A percentile compares a stretch with the other conserved stretches of the same genome.
Evolutionary conservation across 2,113 vertebrate genomes (phyloP).

Genomic region (Trachemys scripta): DNA sequence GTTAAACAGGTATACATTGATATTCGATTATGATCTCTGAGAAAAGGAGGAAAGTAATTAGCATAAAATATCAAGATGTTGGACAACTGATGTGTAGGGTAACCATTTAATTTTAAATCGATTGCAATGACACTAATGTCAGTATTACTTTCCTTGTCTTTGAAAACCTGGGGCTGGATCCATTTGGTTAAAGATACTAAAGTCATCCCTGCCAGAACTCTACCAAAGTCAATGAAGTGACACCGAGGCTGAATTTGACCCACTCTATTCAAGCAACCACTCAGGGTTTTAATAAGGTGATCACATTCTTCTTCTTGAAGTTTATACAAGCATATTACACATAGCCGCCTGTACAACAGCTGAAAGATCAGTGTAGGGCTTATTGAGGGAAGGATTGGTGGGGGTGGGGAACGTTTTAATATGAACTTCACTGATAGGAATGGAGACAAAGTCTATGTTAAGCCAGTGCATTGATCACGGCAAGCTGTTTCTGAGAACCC

Average conservation of each 20-base stretch:
- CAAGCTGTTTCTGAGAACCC: background rate
- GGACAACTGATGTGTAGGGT: background rate
- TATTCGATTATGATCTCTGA: background rate
- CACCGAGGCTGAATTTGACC: background rate
- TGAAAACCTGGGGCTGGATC: background rate
- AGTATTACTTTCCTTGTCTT: background rate
- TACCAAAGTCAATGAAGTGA: background rate
- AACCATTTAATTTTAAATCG: background rate
- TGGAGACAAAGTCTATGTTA: background rate
- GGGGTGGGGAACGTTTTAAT: background rate
- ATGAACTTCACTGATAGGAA: background rate
- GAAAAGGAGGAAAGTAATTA: background rate
- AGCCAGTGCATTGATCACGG: background rate
- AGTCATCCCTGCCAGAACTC: fast-evolving
- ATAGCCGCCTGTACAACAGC: fast-evolving
- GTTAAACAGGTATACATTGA: background rate
- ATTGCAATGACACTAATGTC: background rate
- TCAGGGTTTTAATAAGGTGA: background rate
- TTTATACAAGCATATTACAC: background rate
- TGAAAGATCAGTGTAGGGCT: background rate
- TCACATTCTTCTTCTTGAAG: background rate
- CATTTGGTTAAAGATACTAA: background rate
- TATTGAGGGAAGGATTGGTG: fast-evolving
- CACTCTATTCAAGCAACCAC: fast-evolving
- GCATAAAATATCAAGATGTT: background rate